Base-by-base conservation (phyloP, 1,140 invertebrate genomes). In the Dendrolimus kikuchii region DNA sequence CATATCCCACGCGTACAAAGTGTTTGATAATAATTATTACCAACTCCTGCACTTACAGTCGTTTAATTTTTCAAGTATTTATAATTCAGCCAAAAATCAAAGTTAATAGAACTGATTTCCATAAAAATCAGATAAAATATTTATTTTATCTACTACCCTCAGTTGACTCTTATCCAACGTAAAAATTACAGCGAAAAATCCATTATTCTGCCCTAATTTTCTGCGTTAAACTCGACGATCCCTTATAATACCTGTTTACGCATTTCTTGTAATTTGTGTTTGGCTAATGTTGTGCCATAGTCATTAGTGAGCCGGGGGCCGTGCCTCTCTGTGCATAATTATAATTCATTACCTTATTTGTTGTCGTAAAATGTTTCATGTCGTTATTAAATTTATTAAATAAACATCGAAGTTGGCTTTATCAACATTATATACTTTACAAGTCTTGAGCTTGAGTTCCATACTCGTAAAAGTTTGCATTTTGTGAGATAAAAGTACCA, bases 201-300 rank as follows among this genome's bases (percentile, higher is more conserved):
- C 40, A 50, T 48, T 60, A 54, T 52, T 57, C 46, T 51, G 54
- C 60, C 64, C 55, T 61, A 74, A 71, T 70, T 76, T 68, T 41
- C 53, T 43, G 60, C 59, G 56, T 59, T 44, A 64, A 73, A 71
- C 55, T 67, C 66, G 49, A 64, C 66, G 59, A 67, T 68, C 71
- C 72, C 59, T 68, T 69, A 63, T 75, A 68, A 74, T 71, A 75
- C 71, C 68, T 74, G 71, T 75, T 78, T 78, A 75, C 74, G 64
- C 65, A 70, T 74, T 71, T 70, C 67, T 68, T 68, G 63, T 71
- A 75, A 74, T 77, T 79, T 77, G 70, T 70, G 68, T 73, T 66
- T 64, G 68, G 65, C 68, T 75, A 75, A 78, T 71, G 73, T 75
- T 74, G 60, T 62, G 55, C 66, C 58, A 61, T 67, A 71, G 66